Evolutionary conservation across 2,888 invertebrate species (phyloP).

Genomic region (Zhuqinia jingwanae): DNA sequence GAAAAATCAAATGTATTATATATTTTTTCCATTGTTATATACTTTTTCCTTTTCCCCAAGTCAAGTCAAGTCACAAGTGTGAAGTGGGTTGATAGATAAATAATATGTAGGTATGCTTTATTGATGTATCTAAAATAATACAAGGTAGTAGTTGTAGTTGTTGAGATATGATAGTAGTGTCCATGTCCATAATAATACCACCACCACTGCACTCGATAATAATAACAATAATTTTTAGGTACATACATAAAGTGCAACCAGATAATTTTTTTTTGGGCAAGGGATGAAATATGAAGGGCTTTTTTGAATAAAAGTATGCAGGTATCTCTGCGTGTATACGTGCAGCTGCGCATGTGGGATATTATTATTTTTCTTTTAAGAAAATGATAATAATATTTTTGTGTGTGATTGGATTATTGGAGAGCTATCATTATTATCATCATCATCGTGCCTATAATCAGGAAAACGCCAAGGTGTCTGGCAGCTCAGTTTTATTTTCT

Average conservation of each 20-base stretch:
- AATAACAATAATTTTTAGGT: constrained; percentile 30
- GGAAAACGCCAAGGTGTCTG: constrained; percentile 64
- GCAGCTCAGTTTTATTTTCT: constrained; percentile 20
- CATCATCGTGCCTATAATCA: constrained; percentile 43
- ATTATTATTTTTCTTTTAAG: no score
- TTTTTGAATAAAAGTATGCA: background rate
- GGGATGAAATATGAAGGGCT: background rate
- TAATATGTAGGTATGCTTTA: constrained; percentile 21
- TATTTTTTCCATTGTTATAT: background rate
- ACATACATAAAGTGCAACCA: constrained; percentile 53
- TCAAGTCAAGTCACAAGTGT: constrained; percentile 23
- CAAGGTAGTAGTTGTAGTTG: no score
- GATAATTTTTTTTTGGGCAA: constrained; percentile 43
- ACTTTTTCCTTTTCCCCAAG: background rate
- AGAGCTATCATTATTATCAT: constrained; percentile 49
- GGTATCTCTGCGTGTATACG: background rate
- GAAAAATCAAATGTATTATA: background rate
- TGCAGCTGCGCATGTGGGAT: no score
- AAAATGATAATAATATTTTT: constrained; percentile 36
- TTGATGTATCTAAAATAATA: constrained; percentile 9
- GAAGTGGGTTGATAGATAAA: background rate
- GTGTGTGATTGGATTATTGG: constrained; percentile 55
- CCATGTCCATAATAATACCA: no score
- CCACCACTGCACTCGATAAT: background rate
- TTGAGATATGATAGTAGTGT: no score